Evolutionary conservation across 2,113 vertebrate genomes (phyloP).

Genomic region (Austrofundulus limnaeus): DNA sequence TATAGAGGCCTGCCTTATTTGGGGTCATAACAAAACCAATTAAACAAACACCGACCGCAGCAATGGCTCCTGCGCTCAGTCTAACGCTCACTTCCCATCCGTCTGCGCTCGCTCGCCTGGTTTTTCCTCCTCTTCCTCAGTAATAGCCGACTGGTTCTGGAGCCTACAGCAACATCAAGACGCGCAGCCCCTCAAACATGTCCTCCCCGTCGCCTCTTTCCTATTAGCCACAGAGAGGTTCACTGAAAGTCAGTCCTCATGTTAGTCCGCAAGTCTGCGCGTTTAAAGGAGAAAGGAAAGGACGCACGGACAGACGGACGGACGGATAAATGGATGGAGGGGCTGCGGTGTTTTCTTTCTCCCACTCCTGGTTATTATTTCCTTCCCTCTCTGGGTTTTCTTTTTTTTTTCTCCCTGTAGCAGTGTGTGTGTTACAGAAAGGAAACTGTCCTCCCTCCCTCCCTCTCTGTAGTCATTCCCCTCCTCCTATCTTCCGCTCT

Average conservation of each 20-base stretch:
- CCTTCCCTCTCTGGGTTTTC: constrained; percentile 60
- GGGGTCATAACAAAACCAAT: constrained; percentile 62
- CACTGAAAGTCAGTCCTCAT: constrained; percentile 70
- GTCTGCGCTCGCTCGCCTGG: constrained; percentile 13
- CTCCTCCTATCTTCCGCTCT: constrained; percentile 77
- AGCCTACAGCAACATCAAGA: constrained; percentile 71
- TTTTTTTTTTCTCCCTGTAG: constrained; percentile 53
- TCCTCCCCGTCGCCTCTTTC: constrained; percentile 66
- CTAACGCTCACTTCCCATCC: constrained; percentile 48
- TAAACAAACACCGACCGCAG: constrained; percentile 50
- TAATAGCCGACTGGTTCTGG: constrained; percentile 13
- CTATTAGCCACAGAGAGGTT: constrained; percentile 62
- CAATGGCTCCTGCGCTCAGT: constrained; percentile 45
- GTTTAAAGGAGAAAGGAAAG: constrained; percentile 3
- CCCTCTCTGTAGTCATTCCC: constrained; percentile 70
- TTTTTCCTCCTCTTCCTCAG: constrained; percentile 10
- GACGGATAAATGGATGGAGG: constrained; percentile 46
- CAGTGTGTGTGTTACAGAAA: constrained; percentile 75
- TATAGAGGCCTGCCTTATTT: constrained; percentile 56
- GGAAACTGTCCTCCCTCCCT: constrained; percentile 71
- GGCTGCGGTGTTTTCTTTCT: constrained; percentile 67
- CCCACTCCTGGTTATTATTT: constrained; percentile 59
- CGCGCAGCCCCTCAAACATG: constrained; percentile 65
- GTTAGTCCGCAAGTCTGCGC: constrained; percentile 66
- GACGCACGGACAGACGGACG: constrained; percentile 43